Evolutionary conservation across 30 jellyfish, hydroid and myxozoan species (phyloP), one percentile per base, ranked within the genome.

Genomic region (Pelagia noctiluca): DNA sequence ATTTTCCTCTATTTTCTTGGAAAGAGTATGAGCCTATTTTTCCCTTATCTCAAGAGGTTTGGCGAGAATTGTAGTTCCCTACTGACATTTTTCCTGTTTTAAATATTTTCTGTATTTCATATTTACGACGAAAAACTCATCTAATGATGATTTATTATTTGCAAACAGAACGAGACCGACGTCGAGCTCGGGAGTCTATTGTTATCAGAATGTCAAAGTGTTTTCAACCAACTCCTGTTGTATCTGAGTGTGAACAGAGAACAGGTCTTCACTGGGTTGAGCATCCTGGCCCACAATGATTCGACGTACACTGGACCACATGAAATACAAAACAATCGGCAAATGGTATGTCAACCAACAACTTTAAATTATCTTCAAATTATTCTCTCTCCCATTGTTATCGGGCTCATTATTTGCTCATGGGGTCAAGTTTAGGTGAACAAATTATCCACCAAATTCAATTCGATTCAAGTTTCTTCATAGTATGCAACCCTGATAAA

Each of bases 141-240:
- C n/a, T n/a, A n/a, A n/a, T n/a, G n/a, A n/a, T 71, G 33, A 23
- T 34, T 19, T 42, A 4, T 38, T 31, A 3, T 31, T 76, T 87
- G n/a, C n/a, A n/a, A n/a, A 0, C 35, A 91, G 98, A 79, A 33
- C 21, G 98, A 91, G 80, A 86, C 97, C 3, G 95, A 91, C 37
- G 97, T 91, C 12, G 90, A 91, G 61, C 91, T 91, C 21, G 74
- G 89, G 54, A 91, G 97, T 63, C 49, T 91, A 85, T 76, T 91
- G 42, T 35, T 79, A 52, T 91, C 98, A 0, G 98, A 91, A 49
- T 63, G 90, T 46, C 98, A 91, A 67, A 79, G 83, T 31, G 92
- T 81, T 2, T 91, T 85, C 64, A 91, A 91, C 54, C 96, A 91
- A 46, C 77, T 91, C 52, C 52, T 91, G 31, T 37, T 91, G 83